A percentile compares a stretch with the other conserved stretches of the same genome.
Evolutionary conservation across 2,797 vertebrate genomes (phyloP).

Genomic region (Leptodactylus fallax): DNA sequence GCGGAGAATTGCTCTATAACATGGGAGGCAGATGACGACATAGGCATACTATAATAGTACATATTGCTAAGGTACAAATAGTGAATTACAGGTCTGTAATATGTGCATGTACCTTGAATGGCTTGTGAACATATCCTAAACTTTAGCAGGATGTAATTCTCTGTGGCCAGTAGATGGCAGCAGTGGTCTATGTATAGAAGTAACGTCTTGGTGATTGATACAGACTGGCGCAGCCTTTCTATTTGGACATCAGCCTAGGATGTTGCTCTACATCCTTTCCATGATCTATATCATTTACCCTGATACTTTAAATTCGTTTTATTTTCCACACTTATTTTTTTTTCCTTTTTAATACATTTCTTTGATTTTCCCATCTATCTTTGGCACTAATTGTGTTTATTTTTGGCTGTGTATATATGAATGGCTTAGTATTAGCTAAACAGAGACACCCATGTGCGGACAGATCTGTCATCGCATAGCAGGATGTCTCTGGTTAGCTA

Average conservation of each 20-base stretch:
- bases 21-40: no score
- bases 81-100: no score
- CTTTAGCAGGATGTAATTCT: background rate
- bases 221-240: background rate
- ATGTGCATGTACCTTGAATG: no score
- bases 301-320: background rate
- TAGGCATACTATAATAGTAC: no score
- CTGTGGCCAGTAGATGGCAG: constrained; percentile 43
- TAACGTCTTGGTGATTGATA: background rate
- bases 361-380: background rate
- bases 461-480: background rate
- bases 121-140: no score
- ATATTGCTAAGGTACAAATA: no score
- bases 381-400: background rate
- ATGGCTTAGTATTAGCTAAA: background rate
- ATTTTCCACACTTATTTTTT: background rate
- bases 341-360: background rate
- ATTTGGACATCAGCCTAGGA: background rate
- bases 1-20: no score
- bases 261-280: background rate
- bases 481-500: background rate
- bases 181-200: background rate
- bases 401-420: background rate
- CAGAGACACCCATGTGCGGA: background rate
- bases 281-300: background rate